Evolutionary conservation across 2,113 vertebrate species (phyloP).

Genomic region (Toxotes chatareus): DNA sequence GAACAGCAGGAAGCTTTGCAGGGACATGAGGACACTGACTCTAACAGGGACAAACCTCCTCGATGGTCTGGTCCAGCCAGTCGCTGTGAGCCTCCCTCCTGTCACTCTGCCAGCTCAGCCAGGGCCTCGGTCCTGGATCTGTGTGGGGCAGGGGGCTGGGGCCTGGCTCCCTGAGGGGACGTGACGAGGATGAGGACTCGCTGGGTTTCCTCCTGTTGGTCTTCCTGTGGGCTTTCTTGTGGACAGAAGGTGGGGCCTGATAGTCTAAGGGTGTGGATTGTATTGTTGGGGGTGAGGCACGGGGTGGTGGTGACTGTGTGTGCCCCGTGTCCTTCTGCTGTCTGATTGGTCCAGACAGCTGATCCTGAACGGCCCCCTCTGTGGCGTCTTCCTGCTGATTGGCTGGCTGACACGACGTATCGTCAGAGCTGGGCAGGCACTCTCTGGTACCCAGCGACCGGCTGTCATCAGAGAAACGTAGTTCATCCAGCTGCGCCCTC

Average conservation of each 20-base stretch:
- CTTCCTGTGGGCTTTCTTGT: constrained; percentile 83
- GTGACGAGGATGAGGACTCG: constrained; percentile 35
- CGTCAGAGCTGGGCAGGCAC: constrained; percentile 76
- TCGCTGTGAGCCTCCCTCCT: constrained; percentile 58
- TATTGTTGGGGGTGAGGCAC: neutral
- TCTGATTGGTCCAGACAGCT: constrained; percentile 20
- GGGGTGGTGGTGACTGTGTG: neutral
- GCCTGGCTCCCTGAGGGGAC: neutral
- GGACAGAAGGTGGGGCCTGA: constrained; percentile 28
- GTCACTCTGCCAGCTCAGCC: constrained; percentile 52
- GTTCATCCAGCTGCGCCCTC: constrained; percentile 76
- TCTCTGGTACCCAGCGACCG: constrained; percentile 65
- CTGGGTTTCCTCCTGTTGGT: constrained; percentile 77
- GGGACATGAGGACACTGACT: neutral
- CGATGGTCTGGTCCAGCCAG: constrained; percentile 79
- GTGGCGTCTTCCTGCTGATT: constrained; percentile 11
- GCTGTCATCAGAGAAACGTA: constrained; percentile 71
- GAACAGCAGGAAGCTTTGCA: no score
- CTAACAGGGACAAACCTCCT: constrained; percentile 67
- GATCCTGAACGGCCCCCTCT: neutral
- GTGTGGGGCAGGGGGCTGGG: no score
- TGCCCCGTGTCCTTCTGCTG: constrained; percentile 5
- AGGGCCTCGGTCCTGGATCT: constrained; percentile 3
- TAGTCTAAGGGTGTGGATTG: neutral
- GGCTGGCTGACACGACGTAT: constrained; percentile 54